Conservation (phyloP, 2,888 invertebrate genomes). For the Diplolepis rosae region DNA sequence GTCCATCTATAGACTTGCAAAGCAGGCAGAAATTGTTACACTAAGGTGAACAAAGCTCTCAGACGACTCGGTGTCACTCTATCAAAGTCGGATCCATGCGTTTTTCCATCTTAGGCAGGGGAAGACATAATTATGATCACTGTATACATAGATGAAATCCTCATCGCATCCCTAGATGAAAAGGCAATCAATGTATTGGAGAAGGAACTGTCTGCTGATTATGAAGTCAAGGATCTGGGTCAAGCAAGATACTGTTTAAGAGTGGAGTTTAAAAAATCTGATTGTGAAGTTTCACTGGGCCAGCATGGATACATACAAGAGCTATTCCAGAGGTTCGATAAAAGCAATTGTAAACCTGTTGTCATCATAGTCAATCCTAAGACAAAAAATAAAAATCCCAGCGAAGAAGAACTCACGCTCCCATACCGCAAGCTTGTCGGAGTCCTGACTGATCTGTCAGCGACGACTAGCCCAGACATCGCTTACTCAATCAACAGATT, state of each 20-base stretch:
- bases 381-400: conserved; percentile 26
- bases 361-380: conserved; percentile 33
- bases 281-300: conserved; percentile 15
- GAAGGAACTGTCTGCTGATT: conserved; percentile 36
- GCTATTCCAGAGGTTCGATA: conserved; percentile 35
- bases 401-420: conserved; percentile 7
- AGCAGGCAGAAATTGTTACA: conserved; percentile 38
- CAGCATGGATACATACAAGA: conserved; percentile 40
- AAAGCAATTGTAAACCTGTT: conserved; percentile 39
- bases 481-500: conserved; percentile 15
- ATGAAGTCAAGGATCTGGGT: too few relatives aligned
- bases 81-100: too few relatives aligned
- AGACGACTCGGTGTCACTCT: conserved; percentile 25
- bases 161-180: conserved; percentile 39
- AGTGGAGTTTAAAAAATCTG: too few relatives aligned
- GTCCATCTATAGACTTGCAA: conserved; percentile 37
- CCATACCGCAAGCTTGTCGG: conserved; percentile 41
- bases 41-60: conserved; percentile 25
- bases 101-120: too few relatives aligned
- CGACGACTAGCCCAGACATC: conserved; percentile 37
- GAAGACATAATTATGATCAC: too few relatives aligned
- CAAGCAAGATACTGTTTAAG: too few relatives aligned
- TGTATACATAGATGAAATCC: too few relatives aligned
- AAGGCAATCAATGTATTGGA: conserved; percentile 34
- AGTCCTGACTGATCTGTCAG: conserved; percentile 37